These are phyloP conservation scores for Zosterops hypoxanthus DNA, from an alignment of 2,113 vertebrate species.

Conservation along the genomic window DNA sequence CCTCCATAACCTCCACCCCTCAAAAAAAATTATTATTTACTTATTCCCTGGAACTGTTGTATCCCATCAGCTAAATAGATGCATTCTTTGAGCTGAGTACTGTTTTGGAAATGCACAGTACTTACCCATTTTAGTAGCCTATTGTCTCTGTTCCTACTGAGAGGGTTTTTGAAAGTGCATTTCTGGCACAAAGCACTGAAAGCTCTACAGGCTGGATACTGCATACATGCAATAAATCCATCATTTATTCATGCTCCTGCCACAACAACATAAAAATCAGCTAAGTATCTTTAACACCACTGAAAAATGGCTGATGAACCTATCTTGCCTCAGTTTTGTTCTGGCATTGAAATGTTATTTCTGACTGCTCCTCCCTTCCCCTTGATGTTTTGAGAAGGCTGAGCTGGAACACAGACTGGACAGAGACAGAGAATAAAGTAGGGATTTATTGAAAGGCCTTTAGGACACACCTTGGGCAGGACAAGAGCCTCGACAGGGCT, in stretches of 20 bases:
- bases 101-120: background rate
- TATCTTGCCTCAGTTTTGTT: background rate
- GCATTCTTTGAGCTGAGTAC: background rate
- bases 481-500: background rate
- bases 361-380: background rate
- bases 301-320: background rate
- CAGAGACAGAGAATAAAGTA: too few relatives aligned
- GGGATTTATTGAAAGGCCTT: background rate
- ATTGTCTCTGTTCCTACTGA: background rate
- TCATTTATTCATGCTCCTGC: background rate
- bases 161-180: background rate
- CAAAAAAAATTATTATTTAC: background rate
- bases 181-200: slow-evolving; percentile 34
- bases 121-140: background rate
- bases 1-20: too few relatives aligned
- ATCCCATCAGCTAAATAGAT: background rate
- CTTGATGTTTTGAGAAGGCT: background rate
- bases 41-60: background rate
- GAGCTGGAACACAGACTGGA: too few relatives aligned
- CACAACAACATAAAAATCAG: background rate
- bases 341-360: background rate
- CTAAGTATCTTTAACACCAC: background rate
- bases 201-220: background rate
- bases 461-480: background rate
- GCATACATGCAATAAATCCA: background rate